Percentiles rank a stretch among this genome's conserved stretches.
These are phyloP conservation scores for Platichthys stellatus DNA, from an alignment of 2,113 vertebrate genomes.

Conservation along the genomic window DNA sequence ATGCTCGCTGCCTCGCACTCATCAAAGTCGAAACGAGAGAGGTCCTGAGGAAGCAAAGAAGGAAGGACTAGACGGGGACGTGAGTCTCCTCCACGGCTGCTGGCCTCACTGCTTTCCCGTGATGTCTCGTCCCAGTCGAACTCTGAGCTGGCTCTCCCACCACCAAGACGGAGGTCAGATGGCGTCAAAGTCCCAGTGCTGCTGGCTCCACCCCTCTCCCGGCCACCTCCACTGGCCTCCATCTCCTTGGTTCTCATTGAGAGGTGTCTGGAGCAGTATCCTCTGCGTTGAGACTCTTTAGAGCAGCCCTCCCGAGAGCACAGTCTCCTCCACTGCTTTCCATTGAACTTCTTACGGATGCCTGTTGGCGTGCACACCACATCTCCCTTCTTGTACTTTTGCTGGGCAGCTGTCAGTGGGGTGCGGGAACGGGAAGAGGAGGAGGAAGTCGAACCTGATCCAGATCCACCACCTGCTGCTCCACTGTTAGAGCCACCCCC, in stretches of 20 bases:
- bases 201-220: constrained; percentile 84
- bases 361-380: constrained; percentile 94
- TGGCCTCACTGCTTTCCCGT: constrained; percentile 89
- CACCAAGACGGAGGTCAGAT: constrained; percentile 78
- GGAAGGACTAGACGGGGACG: constrained; percentile 84
- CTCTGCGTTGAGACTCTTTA: constrained; percentile 92
- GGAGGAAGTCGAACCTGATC: constrained; percentile 77
- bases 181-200: constrained; percentile 84
- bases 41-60: constrained; percentile 81
- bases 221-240: constrained; percentile 87
- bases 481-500: constrained; percentile 61
- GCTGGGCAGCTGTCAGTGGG: constrained; percentile 88
- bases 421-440: constrained; percentile 87
- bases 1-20: constrained; percentile 94
- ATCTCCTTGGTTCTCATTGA: constrained; percentile 98
- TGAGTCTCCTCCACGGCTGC: constrained; percentile 89
- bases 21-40: constrained; percentile 92
- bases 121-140: constrained; percentile 94
- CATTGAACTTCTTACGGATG: constrained; percentile 94
- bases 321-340: constrained; percentile 93
- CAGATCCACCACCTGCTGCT: constrained; percentile 65
- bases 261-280: constrained; percentile 93
- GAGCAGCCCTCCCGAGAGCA: constrained; percentile 94
- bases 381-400: constrained; percentile 94
- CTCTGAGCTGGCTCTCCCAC: constrained; percentile 85